Base-by-base conservation (phyloP, 2,888 invertebrate genomes). In the Sipha maydis region DNA sequence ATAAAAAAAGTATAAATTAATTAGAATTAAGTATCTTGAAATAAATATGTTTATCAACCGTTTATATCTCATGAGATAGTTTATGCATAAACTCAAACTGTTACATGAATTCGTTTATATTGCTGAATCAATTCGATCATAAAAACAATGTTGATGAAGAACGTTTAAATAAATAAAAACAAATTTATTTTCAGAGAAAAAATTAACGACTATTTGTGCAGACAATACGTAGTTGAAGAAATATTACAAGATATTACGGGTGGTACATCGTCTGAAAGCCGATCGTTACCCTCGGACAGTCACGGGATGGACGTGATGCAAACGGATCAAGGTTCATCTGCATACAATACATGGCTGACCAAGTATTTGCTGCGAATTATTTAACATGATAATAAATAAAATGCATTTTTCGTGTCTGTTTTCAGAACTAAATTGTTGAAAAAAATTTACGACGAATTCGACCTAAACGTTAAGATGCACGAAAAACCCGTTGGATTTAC, bases 401-500 rank as follows among this genome's bases (percentile, higher is more conserved):
- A 71, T 41, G 28, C 67, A 28, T 31, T 38, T 34, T 38, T 69
- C 19, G 11, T 21, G 21, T 19, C 17, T 41, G 14, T 34, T 38
- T 67, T 67, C 61, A 88, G 88, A 82, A 80, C 88, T 11, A 73
- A 88, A 82, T 19, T 88, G 11, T 61, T 88, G 19, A 88, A 82
- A 48, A 75, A 19, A 31, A 82, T 88, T 19, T 88, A 88, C 21
- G 88, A 88, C 73, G 88, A 88, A 31, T 88, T 82, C 48, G 88
- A 88, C 31, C 73, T 88, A 25, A 67, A 82, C 67, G 25, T 86
- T 25, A 86, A 48, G 73, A 86, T 86, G 86, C n/a, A 73, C 8
- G 86, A 86, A 61, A 78, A 86, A 41, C 86, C 86, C 1, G 79
- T 38, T 28, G 86, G 86, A 28, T 86, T 86, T 41, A 73, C 77